A percentile compares a stretch with the other conserved stretches of the same genome.
phyloP scores from a whole-genome alignment of 2,113 vertebrate genomes.

The Eublepharis macularius region DNA sequence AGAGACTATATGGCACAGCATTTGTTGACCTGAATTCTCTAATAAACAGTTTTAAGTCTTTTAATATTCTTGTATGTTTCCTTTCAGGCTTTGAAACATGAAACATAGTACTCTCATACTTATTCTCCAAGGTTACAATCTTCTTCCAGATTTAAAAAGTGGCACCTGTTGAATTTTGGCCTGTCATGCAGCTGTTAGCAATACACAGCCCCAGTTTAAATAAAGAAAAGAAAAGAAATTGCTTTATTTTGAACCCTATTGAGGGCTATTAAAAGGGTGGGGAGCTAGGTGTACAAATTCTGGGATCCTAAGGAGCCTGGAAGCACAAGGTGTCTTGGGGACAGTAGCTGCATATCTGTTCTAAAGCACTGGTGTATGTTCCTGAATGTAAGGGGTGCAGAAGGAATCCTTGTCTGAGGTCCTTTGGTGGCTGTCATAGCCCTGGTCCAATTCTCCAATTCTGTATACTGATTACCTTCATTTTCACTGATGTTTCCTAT shows the following conservation, averaged over 20 bases:
- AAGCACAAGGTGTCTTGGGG: too few species aligned
- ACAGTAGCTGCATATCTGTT: too few species aligned
- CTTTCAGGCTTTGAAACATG: background rate
- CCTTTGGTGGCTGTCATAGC: too few species aligned
- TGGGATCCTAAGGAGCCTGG: too few species aligned
- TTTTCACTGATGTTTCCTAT: background rate
- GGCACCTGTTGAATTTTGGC: background rate
- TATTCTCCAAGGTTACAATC: background rate
- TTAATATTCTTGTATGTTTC: background rate
- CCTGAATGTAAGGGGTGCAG: too few species aligned
- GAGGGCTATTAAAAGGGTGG: too few species aligned
- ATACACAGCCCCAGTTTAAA: background rate
- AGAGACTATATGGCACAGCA: background rate
- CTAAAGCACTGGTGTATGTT: too few species aligned
- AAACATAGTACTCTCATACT: background rate
- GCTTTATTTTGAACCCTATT: background rate
- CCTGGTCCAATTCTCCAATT: background rate
- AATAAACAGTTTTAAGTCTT: background rate
- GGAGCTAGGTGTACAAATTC: too few species aligned
- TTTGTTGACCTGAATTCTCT: constrained; percentile 18
- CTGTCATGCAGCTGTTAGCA: background rate
- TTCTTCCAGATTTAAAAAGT: background rate
- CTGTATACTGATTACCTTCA: background rate
- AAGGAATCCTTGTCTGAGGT: too few species aligned
- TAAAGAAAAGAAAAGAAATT: background rate